phyloP scores from a whole-genome alignment of 2,113 vertebrate species.

The Parotia lawesii region DNA sequence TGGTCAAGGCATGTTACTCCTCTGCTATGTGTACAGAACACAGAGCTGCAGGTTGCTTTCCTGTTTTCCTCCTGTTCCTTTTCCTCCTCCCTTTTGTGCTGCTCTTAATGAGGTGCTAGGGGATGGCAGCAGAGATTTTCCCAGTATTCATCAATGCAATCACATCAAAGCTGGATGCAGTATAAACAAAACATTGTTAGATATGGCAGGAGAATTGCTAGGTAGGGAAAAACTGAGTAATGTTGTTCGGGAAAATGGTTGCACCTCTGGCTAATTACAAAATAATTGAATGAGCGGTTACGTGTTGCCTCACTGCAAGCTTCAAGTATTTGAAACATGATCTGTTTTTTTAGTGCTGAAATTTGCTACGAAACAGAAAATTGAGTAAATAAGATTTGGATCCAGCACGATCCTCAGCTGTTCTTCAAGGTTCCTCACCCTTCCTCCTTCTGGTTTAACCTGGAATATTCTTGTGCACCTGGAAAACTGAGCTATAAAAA shows the following conservation, averaged over 20 bases:
- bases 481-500: neutral
- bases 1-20: rapidly evolving
- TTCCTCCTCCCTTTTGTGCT: neutral
- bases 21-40: neutral
- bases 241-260: neutral
- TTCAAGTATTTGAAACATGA: neutral
- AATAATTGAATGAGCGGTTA: neutral
- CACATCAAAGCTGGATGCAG: neutral
- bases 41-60: neutral
- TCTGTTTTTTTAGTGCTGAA: neutral
- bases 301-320: neutral
- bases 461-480: neutral
- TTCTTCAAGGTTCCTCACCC: neutral
- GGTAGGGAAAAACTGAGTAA: neutral
- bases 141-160: neutral
- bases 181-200: neutral
- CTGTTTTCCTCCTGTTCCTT: neutral
- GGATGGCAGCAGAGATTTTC: neutral
- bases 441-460: neutral
- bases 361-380: neutral
- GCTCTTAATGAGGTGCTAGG: neutral
- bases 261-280: neutral
- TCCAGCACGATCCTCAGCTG: neutral
- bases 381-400: neutral
- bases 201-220: neutral